Evolutionary conservation across 2,888 invertebrate species (phyloP).

Genomic region (Palloptera scutellata): DNA sequence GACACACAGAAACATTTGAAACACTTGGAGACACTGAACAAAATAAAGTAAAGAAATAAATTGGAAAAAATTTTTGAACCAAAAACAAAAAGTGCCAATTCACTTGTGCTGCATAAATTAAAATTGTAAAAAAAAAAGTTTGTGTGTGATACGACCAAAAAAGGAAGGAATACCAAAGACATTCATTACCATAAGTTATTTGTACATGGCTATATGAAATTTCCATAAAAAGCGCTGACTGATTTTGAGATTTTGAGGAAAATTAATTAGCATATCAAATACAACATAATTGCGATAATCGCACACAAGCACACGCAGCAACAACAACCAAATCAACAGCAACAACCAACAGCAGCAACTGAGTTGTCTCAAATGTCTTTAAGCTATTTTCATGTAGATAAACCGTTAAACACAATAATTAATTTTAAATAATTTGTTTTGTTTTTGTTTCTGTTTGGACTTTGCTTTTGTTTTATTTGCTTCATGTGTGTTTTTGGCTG

Average conservation of each 20-base stretch:
- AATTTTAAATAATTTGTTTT: too few species aligned
- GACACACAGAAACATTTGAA: background rate
- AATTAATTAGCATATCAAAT: conserved; percentile 58
- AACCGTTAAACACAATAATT: background rate
- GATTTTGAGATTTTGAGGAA: conserved; percentile 35
- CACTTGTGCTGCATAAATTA: conserved; percentile 29
- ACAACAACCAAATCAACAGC: background rate
- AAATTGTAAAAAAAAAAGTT: conserved; percentile 24
- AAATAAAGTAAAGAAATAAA: background rate
- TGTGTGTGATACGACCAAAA: conserved; percentile 2
- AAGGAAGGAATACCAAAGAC: conserved; percentile 7
- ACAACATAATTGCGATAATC: conserved; percentile 59
- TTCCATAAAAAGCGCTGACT: background rate
- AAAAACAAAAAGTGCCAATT: conserved; percentile 3
- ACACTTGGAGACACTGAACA: background rate
- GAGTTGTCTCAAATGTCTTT: conserved; percentile 19
- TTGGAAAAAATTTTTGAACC: background rate
- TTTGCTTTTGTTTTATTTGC: background rate
- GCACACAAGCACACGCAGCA: conserved; percentile 30
- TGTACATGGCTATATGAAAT: too few species aligned
- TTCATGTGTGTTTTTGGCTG: background rate
- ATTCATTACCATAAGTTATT: conserved; percentile 2
- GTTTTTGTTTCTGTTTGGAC: background rate
- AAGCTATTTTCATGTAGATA: conserved; percentile 27
- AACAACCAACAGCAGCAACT: too few species aligned